Base-by-base conservation (phyloP, 2,888 invertebrate species). In the Lissonota sp. region DNA sequence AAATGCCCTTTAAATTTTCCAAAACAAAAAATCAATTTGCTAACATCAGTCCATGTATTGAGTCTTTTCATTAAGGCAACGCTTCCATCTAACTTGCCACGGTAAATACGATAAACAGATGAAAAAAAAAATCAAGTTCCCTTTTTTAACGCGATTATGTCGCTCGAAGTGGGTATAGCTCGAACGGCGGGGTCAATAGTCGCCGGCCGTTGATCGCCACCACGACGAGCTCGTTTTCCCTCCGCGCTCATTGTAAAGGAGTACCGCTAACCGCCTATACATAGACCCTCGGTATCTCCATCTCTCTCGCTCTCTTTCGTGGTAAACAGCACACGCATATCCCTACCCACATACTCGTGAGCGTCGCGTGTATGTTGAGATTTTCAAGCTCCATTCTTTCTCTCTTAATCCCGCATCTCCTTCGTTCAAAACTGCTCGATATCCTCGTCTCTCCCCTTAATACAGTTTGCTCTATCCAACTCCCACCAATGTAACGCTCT, bases 171-270 rank as follows among this genome's bases (percentile, higher is more conserved):
- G 26, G 26, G 26, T 26, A 26, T 26, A 26, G 26, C 26, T 26
- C 72, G 64, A 72, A 83, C 77, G 70, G 74, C 84, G 84, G 89
- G 92, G 92, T 92, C 91, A 92, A 92, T 89, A 90, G 87, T 89
- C 92, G 88, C 87, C 26, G 80, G 69, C 85, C 89, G 89, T 89
- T 86, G 90, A 88, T 89, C 88, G 88, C 84, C 87, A 82, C 89
- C 89, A 86, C 88, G 88, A 86, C 84, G 87, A 88, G 84, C 86
- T 85, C 72, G 84, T 73, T 73, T 73, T 62, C 58, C 58, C 37
- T 55, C 75, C 26, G 26, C 26, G 26, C 70, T 62, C 86, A 80
- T 88, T 87, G 84, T 89, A 91, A 89, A 88, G 26, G 91, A 92
- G 89, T 92, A 92, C 92, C 92, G 92, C 92, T 91, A 91, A 85